Conservation (phyloP, 2,888 invertebrate genomes). For the Chamaedrilus cognettii region DNA sequence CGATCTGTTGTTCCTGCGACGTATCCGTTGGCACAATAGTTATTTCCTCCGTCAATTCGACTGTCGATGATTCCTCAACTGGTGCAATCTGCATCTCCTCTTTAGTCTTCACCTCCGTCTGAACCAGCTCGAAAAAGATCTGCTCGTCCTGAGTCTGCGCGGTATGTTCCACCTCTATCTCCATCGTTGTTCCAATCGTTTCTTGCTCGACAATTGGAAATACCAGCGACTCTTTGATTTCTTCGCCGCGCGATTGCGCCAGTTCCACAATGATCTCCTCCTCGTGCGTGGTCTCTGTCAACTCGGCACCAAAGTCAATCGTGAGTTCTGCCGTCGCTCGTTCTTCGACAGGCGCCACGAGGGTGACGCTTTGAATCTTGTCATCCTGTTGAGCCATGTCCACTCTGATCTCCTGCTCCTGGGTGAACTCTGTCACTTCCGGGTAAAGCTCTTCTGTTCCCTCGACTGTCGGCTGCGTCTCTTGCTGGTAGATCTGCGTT, state of each 20-base stretch:
- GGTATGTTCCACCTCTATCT: slow-evolving; percentile 6
- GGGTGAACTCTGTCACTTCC: slow-evolving; percentile 24
- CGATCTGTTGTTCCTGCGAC: slow-evolving; percentile 21
- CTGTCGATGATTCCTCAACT: slow-evolving; percentile 9
- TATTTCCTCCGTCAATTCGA: slow-evolving; percentile 38
- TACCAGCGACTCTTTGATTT: slow-evolving; percentile 26
- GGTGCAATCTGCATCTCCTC: slow-evolving; percentile 15
- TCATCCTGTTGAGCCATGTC: slow-evolving; percentile 34
- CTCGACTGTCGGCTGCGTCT: slow-evolving; percentile 9
- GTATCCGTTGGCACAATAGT: slow-evolving; percentile 14
- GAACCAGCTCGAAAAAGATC: slow-evolving; percentile 23
- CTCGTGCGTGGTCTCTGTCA: slow-evolving; percentile 30
- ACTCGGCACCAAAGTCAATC: slow-evolving; percentile 14
- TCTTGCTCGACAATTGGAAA: slow-evolving; percentile 24
- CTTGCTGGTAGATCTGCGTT: slow-evolving; percentile 15
- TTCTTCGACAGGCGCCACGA: slow-evolving; percentile 19
- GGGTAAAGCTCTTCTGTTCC: slow-evolving; percentile 7
- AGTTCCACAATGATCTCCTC: slow-evolving; percentile 34
- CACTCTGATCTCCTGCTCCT: slow-evolving; percentile 27
- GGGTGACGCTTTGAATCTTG: slow-evolving; percentile 15
- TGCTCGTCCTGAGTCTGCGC: slow-evolving; percentile 30
- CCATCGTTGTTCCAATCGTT: slow-evolving; percentile 19
- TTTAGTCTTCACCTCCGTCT: slow-evolving; percentile 28
- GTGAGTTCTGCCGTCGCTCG: slow-evolving; percentile 13
- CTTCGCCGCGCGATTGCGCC: slow-evolving; percentile 28